A percentile compares a stretch with the other conserved stretches of the same genome.
Conservation (phyloP, 2,113 vertebrate species). For the Podilymbus podiceps region DNA sequence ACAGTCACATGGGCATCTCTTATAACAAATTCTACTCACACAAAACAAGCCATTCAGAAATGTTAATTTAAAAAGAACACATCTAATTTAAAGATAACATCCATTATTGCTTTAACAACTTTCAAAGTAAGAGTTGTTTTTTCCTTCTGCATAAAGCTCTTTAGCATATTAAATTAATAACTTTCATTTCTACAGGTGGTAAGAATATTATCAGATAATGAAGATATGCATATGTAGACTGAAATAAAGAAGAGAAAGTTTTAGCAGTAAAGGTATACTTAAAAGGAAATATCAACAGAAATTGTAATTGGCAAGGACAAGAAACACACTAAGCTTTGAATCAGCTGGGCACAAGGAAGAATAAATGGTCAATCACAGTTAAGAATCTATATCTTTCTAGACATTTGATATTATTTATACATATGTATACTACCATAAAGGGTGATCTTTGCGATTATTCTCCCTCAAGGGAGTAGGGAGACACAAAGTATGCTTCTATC, state of each 20-base stretch:
- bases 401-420: neutral
- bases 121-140: neutral
- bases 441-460: neutral
- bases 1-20: neutral
- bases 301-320: neutral
- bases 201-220: neutral
- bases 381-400: neutral
- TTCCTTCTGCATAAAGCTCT: neutral
- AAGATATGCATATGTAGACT: neutral
- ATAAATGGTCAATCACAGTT: neutral
- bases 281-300: neutral
- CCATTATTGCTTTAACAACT: neutral
- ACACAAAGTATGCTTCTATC: neutral
- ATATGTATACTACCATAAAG: neutral
- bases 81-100: neutral
- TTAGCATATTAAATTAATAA: neutral
- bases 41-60: neutral
- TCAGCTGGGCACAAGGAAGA: neutral
- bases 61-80: neutral
- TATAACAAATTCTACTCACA: neutral
- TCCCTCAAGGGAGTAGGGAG: neutral
- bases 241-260: neutral
- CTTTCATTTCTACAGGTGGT: neutral
- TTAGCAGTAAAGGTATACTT: neutral
- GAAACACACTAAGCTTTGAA: neutral